Conservation (phyloP, 2,888 invertebrate genomes). For the Caenorhabditis sulstoni region DNA sequence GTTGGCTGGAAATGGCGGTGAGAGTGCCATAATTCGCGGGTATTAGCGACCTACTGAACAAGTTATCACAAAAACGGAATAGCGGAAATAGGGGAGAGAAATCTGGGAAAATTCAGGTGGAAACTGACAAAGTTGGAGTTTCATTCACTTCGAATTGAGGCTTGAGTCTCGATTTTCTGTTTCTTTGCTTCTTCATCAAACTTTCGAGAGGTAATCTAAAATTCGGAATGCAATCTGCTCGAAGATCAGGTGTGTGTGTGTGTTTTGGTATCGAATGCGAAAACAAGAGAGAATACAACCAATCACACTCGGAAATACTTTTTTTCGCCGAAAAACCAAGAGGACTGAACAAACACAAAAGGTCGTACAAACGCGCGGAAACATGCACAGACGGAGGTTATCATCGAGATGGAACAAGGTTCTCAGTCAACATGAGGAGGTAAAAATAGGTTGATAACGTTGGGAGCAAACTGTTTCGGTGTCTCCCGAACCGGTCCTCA, state of each 20-base stretch:
- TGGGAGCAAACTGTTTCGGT: conserved; percentile 42
- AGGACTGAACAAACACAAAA: conserved; percentile 44
- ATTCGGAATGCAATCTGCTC: conserved; percentile 2
- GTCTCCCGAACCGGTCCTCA: too few species aligned
- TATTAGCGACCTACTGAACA: too few species aligned
- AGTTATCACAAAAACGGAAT: too few species aligned
- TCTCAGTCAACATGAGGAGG: background rate
- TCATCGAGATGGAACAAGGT: background rate
- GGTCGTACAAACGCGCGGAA: conserved; percentile 1
- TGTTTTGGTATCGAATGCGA: background rate
- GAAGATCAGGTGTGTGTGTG: background rate
- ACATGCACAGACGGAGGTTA: background rate
- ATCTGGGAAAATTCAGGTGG: too few species aligned
- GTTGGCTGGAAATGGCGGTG: background rate
- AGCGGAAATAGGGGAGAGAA: too few species aligned
- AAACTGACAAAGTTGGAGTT: too few species aligned
- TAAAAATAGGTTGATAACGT: conserved; percentile 51
- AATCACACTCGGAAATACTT: background rate
- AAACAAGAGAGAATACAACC: conserved; percentile 6
- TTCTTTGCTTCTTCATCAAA: background rate
- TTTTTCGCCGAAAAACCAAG: conserved; percentile 6
- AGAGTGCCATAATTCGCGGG: too few species aligned
- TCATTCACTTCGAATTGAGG: too few species aligned
- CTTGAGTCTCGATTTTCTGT: too few species aligned
- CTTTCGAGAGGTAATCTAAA: background rate